phyloP scores from a whole-genome alignment of 2,113 vertebrate genomes.

The Noturus placidus region DNA sequence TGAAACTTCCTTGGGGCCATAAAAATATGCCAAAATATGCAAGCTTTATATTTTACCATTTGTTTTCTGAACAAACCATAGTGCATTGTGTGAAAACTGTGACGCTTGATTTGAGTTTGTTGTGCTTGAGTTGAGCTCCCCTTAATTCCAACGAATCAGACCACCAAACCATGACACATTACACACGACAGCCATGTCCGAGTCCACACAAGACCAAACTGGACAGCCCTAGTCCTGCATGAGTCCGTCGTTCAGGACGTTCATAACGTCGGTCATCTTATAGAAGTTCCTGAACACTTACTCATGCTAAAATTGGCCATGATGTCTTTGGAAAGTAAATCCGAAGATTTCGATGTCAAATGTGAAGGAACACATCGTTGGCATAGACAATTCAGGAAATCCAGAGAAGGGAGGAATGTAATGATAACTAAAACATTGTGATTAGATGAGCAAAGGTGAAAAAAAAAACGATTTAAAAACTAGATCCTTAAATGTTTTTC shows the following conservation, averaged over 20 bases:
- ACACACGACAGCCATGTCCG: not conserved
- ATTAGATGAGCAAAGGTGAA: constrained; percentile 41
- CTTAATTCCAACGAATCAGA: constrained; percentile 35
- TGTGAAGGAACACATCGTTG: constrained; percentile 18
- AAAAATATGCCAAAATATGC: constrained; percentile 78
- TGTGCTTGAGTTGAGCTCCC: constrained; percentile 50
- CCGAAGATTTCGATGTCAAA: not conserved
- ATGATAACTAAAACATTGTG: constrained; percentile 43
- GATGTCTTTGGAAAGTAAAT: constrained; percentile 12
- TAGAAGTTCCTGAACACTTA: constrained; percentile 14
- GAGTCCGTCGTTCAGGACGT: not conserved
- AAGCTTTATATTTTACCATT: constrained; percentile 77
- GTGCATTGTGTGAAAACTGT: constrained; percentile 65
- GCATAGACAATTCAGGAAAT: constrained; percentile 27
- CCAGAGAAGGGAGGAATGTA: constrained; percentile 42
- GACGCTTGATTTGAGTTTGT: constrained; percentile 61
- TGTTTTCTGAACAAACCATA: constrained; percentile 74
- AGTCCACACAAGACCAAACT: constrained; percentile 25
- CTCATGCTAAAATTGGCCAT: constrained; percentile 22
- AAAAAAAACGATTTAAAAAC: constrained; percentile 25
- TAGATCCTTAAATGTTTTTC: constrained; percentile 51
- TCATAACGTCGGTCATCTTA: not conserved
- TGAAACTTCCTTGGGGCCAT: constrained; percentile 74
- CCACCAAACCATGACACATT: constrained; percentile 40
- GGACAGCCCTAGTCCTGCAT: not conserved